Evolutionary conservation across 1,140 invertebrate species (phyloP).

Genomic region (Caenorhabditis tropicalis): DNA sequence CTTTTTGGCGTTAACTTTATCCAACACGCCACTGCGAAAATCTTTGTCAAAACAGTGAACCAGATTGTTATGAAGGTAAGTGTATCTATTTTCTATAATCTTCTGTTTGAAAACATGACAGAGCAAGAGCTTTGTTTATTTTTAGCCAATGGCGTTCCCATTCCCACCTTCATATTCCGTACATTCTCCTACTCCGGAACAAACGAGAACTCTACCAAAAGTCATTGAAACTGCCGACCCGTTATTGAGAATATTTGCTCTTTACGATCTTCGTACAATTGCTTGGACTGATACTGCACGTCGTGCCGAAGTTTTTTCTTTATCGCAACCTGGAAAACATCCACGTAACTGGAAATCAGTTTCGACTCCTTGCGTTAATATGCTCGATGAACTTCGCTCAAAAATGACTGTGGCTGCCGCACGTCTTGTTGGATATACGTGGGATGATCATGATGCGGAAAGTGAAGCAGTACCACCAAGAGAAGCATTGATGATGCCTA

Average conservation of each 20-base stretch:
- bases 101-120: too few relatives aligned
- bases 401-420: conserved; percentile 19
- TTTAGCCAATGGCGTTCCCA: conserved; percentile 42
- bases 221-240: conserved; percentile 37
- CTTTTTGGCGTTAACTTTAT: not conserved
- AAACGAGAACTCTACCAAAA: conserved; percentile 21
- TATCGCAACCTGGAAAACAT: conserved; percentile 48
- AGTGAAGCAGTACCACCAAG: conserved; percentile 38
- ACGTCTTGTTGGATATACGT: conserved; percentile 3
- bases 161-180: conserved; percentile 46
- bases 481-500: conserved; percentile 48
- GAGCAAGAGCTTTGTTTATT: not conserved
- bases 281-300: conserved; percentile 6
- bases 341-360: conserved; percentile 49
- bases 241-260: conserved; percentile 40
- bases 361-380: not conserved
- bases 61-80: conserved; percentile 24
- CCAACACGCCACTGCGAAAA: not conserved
- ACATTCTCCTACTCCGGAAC: conserved; percentile 16
- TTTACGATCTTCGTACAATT: conserved; percentile 38
- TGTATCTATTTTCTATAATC: too few relatives aligned
- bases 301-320: conserved; percentile 25
- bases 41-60: not conserved
- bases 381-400: conserved; percentile 15
- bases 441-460: conserved; percentile 37